Percentiles rank a stretch among this genome's conserved stretches.
Evolutionary conservation across 2,888 invertebrate genomes (phyloP).

Genomic region (Drosophila kokeensis): DNA sequence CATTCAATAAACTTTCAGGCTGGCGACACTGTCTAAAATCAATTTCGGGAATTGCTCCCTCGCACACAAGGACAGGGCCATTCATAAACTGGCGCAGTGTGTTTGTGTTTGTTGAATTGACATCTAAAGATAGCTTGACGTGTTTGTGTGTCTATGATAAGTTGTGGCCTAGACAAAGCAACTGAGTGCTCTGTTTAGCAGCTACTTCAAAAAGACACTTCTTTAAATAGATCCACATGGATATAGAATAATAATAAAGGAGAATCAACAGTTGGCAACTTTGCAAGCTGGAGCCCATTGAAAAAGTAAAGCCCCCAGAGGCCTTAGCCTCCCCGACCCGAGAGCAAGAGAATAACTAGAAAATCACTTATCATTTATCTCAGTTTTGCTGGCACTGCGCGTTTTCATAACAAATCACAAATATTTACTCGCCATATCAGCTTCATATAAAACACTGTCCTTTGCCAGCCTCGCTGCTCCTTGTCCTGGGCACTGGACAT

Average conservation of each 20-base stretch:
- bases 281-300: slow-evolving; percentile 4
- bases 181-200: neutral
- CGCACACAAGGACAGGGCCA: neutral
- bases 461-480: slow-evolving; percentile 6
- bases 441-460: slow-evolving; percentile 71
- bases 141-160: slow-evolving; percentile 31
- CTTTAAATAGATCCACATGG: slow-evolving; percentile 3
- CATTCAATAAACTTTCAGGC: slow-evolving; percentile 50
- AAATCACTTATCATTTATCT: slow-evolving; percentile 79
- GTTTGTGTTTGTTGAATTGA: slow-evolving; percentile 33
- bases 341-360: slow-evolving; percentile 56
- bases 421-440: slow-evolving; percentile 79
- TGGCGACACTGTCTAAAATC: slow-evolving; percentile 72
- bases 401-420: slow-evolving; percentile 78
- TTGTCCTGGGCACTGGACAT: slow-evolving; percentile 35
- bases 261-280: slow-evolving; percentile 35
- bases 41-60: slow-evolving; percentile 67
- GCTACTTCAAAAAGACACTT: slow-evolving; percentile 2
- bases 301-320: slow-evolving; percentile 11
- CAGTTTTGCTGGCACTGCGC: slow-evolving; percentile 38
- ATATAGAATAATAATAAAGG: slow-evolving; percentile 16
- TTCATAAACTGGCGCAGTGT: slow-evolving; percentile 10
- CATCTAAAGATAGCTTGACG: slow-evolving; percentile 32
- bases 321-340: slow-evolving; percentile 1
- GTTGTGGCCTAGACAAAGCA: slow-evolving; percentile 39